These are phyloP conservation scores for Gallinago media DNA, from an alignment of 2,113 vertebrate species.

Conservation along the genomic window DNA sequence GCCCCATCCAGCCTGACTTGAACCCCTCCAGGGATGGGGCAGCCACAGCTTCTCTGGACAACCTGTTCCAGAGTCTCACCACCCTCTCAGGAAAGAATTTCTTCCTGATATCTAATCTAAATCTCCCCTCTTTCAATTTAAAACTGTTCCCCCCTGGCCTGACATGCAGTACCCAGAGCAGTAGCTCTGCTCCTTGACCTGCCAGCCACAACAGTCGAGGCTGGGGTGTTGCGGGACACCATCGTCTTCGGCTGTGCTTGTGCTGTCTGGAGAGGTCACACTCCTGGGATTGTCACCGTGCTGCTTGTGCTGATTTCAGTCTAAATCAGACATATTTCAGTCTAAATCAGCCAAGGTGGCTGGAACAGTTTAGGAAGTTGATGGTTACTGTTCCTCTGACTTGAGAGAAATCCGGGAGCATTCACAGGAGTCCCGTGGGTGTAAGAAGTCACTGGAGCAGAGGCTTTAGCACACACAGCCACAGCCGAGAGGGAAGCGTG, in stretches of 20 bases:
- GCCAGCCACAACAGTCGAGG: neutral
- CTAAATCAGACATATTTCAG: neutral
- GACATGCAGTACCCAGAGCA: neutral
- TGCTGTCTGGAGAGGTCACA: neutral
- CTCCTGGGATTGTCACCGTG: rapidly evolving
- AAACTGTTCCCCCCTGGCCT: no score
- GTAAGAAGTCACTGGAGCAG: neutral
- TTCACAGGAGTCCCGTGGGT: rapidly evolving
- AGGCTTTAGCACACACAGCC: neutral
- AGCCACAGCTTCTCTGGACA: no score
- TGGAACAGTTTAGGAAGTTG: neutral
- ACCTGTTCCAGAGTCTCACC: no score
- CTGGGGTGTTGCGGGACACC: rapidly evolving
- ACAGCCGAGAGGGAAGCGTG: rapidly evolving
- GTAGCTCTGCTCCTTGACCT: neutral
- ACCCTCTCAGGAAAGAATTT: no score
- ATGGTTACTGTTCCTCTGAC: neutral
- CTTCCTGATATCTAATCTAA: no score
- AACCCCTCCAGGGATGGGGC: no score
- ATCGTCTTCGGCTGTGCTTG: neutral
- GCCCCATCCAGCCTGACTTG: no score
- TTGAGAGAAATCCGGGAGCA: rapidly evolving
- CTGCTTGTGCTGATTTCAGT: neutral
- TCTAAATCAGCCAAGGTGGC: neutral
- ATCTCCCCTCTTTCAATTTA: no score